Conservation (phyloP, 2,797 vertebrate species). For the Sebastes taczanowskii region DNA sequence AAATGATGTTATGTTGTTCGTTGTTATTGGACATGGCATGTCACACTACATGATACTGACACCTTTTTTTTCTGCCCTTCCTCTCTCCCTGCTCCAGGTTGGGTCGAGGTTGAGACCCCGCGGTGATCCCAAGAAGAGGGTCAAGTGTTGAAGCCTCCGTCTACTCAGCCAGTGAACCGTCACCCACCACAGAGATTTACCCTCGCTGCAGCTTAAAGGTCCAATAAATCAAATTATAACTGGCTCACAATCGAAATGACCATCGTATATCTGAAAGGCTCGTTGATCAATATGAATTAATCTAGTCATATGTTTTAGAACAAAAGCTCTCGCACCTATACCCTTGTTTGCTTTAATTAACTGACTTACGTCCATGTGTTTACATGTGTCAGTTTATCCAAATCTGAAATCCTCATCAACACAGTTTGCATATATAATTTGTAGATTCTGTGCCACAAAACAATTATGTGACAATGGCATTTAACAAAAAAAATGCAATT, state of each 20-base stretch:
- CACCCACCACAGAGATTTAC: slow-evolving; percentile 30
- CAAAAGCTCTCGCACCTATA: background rate
- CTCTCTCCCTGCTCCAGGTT: slow-evolving; percentile 43
- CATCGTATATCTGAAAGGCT: background rate
- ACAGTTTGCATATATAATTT: background rate
- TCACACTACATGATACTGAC: slow-evolving; percentile 81
- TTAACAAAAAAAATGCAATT: background rate
- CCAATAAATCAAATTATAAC: slow-evolving; percentile 5
- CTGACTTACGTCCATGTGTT: background rate
- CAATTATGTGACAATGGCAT: background rate
- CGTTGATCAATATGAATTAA: background rate
- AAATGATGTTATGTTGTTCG: slow-evolving; percentile 85
- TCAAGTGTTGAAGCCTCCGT: slow-evolving; percentile 50
- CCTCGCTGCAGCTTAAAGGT: slow-evolving; percentile 11
- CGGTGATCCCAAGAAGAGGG: slow-evolving; percentile 59
- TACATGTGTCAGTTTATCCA: background rate
- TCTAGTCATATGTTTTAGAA: background rate
- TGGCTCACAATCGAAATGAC: background rate
- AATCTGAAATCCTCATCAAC: background rate
- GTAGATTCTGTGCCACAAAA: background rate
- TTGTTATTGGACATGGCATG: slow-evolving; percentile 80
- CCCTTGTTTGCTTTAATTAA: background rate
- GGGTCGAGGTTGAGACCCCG: slow-evolving; percentile 46
- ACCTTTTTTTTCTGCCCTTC: slow-evolving; percentile 59
- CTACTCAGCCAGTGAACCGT: slow-evolving; percentile 31